These are phyloP conservation scores for Agonopterix heracliana DNA, from an alignment of 2,888 invertebrate genomes.

Conservation along the genomic window DNA sequence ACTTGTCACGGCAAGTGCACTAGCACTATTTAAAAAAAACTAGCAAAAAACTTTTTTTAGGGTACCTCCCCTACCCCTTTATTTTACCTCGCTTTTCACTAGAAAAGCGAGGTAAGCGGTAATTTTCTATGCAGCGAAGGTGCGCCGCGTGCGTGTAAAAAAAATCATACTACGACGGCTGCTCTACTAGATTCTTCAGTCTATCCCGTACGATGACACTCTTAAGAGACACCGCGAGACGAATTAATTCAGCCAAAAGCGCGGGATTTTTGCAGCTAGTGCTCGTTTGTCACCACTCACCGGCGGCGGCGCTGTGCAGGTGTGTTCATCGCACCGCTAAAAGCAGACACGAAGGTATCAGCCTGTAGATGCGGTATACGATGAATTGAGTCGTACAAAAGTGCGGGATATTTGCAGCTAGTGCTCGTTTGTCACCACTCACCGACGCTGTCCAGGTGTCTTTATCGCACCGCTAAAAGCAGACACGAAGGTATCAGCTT, in stretches of 20 bases:
- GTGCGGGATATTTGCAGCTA: constrained; percentile 61
- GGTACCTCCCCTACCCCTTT: no score
- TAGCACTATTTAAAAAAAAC: no score
- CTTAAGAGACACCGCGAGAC: constrained; percentile 68
- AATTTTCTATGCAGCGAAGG: no score
- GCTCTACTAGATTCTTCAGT: constrained; percentile 11
- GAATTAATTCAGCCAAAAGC: constrained; percentile 69
- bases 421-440: constrained; percentile 67
- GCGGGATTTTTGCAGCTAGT: constrained; percentile 63
- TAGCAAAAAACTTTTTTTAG: no score
- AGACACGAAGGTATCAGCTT: constrained; percentile 5
- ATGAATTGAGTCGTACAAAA: constrained; percentile 71
- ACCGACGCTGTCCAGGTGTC: constrained; percentile 44
- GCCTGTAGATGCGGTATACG: constrained; percentile 10
- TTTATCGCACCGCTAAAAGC: constrained; percentile 55
- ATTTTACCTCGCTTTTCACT: no score
- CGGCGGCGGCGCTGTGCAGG: constrained; percentile 33
- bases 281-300: constrained; percentile 64
- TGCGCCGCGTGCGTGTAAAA: no score
- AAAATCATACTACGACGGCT: background rate
- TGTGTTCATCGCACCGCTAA: constrained; percentile 56
- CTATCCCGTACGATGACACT: constrained; percentile 41
- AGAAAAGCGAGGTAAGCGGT: no score
- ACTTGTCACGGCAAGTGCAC: no score
- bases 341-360: constrained; percentile 24